Percentiles rank a stretch among this genome's conserved stretches.
These are phyloP conservation scores for Therioaphis trifolii DNA, from an alignment of 2,888 invertebrate genomes.

Conservation along the genomic window DNA sequence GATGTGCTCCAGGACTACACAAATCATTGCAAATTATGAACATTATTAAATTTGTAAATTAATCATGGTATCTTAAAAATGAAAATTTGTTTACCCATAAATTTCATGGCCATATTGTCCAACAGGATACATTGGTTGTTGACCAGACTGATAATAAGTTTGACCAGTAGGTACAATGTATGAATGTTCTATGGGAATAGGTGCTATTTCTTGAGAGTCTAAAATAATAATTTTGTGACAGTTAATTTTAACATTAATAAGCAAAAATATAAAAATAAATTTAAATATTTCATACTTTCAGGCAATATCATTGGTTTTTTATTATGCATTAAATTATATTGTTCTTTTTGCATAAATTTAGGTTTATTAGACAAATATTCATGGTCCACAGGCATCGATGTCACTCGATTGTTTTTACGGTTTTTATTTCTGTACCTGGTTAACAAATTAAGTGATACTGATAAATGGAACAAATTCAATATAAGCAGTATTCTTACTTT, in stretches of 20 bases:
- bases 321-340: conserved; percentile 49
- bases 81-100: conserved; percentile 25
- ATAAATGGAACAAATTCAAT: not conserved
- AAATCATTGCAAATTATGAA: no score
- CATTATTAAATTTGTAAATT: no score
- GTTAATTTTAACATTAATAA: not conserved
- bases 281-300: conserved; percentile 37
- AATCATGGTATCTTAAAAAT: no score
- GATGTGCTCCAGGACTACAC: conserved; percentile 45
- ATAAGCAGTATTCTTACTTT: conserved; percentile 71
- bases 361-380: conserved; percentile 50
- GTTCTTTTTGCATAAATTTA: conserved; percentile 55
- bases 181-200: conserved; percentile 59
- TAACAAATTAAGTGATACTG: conserved; percentile 62
- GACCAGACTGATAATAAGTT: conserved; percentile 45
- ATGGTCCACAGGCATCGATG: conserved; percentile 33
- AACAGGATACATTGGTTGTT: conserved; percentile 53
- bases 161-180: conserved; percentile 57
- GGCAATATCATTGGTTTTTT: conserved; percentile 51
- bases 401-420: conserved; percentile 70
- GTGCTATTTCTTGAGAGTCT: conserved; percentile 36
- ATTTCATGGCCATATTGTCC: conserved; percentile 56
- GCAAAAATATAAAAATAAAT: conserved; percentile 11
- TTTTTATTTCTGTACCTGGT: conserved; percentile 75
- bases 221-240: not conserved